Evolutionary conservation across 1,140 invertebrate genomes (phyloP).

Genomic region (Hyphantria cunea): DNA sequence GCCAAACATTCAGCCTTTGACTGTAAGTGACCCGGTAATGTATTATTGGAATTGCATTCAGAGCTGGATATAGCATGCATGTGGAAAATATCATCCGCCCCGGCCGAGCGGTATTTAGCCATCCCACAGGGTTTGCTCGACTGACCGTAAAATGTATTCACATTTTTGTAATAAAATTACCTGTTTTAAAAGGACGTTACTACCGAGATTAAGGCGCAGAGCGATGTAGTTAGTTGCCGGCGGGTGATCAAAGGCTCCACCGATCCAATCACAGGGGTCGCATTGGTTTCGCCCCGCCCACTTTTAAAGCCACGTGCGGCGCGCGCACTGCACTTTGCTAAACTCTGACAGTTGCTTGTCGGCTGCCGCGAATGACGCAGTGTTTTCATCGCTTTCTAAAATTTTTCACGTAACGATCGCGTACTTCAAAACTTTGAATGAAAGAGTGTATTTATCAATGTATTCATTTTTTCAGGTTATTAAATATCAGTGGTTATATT

Average conservation of each 20-base stretch:
- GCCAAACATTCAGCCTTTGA: conserved; percentile 63
- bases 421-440: conserved; percentile 32
- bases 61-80: conserved; percentile 44
- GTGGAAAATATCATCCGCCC: conserved; percentile 45
- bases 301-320: conserved; percentile 68
- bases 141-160: conserved; percentile 68
- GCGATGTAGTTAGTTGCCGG: conserved; percentile 77
- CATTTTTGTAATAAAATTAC: conserved; percentile 79
- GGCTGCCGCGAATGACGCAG: conserved; percentile 36
- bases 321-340: conserved; percentile 58
- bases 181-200: conserved; percentile 80
- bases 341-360: conserved; percentile 59
- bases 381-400: conserved; percentile 17
- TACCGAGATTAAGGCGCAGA: conserved; percentile 78
- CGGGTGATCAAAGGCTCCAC: conserved; percentile 69
- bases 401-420: conserved; percentile 36
- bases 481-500: conserved; percentile 6
- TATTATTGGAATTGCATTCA: conserved; percentile 67
- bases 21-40: conserved; percentile 51
- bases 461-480: neutral
- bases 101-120: conserved; percentile 40
- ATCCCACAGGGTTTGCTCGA: conserved; percentile 48
- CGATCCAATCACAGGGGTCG: conserved; percentile 52
- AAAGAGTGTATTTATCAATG: conserved; percentile 5
- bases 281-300: conserved; percentile 53